Evolutionary conservation across 2,888 invertebrate species (phyloP).

Genomic region (Ryuthela nishihirai): DNA sequence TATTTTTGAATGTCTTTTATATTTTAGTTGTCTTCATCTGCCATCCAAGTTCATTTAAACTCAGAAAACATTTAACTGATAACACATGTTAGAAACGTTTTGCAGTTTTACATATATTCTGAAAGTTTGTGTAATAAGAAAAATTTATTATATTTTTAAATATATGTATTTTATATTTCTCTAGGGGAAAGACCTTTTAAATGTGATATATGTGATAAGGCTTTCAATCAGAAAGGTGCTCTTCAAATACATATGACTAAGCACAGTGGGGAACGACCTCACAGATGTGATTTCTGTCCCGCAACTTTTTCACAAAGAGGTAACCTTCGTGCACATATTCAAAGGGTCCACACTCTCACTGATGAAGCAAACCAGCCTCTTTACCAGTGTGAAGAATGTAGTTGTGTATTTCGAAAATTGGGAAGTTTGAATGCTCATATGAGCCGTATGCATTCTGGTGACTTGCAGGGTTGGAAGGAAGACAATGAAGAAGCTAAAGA

Average conservation of each 20-base stretch:
- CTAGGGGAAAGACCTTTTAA: constrained; percentile 53
- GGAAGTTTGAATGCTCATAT: constrained; percentile 66
- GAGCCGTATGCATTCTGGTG: constrained; percentile 32
- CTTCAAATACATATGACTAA: constrained; percentile 52
- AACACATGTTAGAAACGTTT: no score
- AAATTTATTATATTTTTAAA: no score
- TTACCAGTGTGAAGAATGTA: constrained; percentile 63
- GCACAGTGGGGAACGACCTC: constrained; percentile 56
- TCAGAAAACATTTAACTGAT: no score
- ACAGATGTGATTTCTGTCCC: constrained; percentile 52
- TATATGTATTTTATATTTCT: constrained; percentile 2
- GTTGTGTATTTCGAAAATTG: constrained; percentile 64
- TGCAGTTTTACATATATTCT: no score
- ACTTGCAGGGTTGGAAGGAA: no score
- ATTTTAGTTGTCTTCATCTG: no score
- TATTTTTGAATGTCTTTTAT: no score
- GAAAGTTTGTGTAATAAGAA: no score
- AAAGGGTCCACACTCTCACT: constrained; percentile 52
- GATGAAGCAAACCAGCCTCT: constrained; percentile 54
- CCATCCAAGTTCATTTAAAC: no score
- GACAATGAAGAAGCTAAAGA: background rate
- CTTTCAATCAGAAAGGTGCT: constrained; percentile 54
- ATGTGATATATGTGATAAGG: constrained; percentile 51
- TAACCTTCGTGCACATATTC: constrained; percentile 59
- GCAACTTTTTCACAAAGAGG: constrained; percentile 56